Percentiles rank a stretch among this genome's conserved stretches.
phyloP scores from a whole-genome alignment of 2,888 invertebrate genomes.

The Antheraea yamamai region DNA sequence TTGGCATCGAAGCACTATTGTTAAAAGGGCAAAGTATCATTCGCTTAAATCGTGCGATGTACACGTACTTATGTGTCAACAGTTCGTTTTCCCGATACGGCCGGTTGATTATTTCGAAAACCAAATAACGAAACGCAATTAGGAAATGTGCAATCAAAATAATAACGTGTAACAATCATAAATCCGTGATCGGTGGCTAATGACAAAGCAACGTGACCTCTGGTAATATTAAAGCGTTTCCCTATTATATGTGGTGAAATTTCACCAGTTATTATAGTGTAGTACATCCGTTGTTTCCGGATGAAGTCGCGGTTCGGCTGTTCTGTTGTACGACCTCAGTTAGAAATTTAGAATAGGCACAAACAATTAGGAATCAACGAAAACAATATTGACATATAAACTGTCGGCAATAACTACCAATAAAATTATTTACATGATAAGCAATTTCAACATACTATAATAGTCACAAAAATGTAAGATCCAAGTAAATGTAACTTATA shows the following conservation, averaged over 20 bases:
- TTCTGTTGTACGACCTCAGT: slow-evolving; percentile 28
- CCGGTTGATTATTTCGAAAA: slow-evolving; percentile 33
- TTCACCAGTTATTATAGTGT: slow-evolving; percentile 76
- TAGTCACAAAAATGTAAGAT: not conserved
- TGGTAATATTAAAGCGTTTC: slow-evolving; percentile 49
- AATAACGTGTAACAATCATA: slow-evolving; percentile 47
- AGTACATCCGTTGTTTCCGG: slow-evolving; percentile 75
- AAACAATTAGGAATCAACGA: not conserved
- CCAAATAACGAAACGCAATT: slow-evolving; percentile 47
- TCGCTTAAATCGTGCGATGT: slow-evolving; percentile 27
- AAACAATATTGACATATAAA: not conserved
- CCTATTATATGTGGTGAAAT: slow-evolving; percentile 75
- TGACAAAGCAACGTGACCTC: slow-evolving; percentile 72
- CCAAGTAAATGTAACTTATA: no score
- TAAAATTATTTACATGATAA: not conserved
- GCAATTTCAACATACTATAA: not conserved
- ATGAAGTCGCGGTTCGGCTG: slow-evolving; percentile 74
- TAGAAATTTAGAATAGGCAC: not conserved
- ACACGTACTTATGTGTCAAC: not conserved
- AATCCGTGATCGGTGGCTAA: slow-evolving; percentile 65
- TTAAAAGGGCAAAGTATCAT: slow-evolving; percentile 38
- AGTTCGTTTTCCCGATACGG: slow-evolving; percentile 27
- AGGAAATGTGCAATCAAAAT: slow-evolving; percentile 63
- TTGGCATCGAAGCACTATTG: slow-evolving; percentile 54
- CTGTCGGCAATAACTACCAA: not conserved